Base-by-base conservation (phyloP, 2,113 vertebrate species). In the Mobula hypostoma region DNA sequence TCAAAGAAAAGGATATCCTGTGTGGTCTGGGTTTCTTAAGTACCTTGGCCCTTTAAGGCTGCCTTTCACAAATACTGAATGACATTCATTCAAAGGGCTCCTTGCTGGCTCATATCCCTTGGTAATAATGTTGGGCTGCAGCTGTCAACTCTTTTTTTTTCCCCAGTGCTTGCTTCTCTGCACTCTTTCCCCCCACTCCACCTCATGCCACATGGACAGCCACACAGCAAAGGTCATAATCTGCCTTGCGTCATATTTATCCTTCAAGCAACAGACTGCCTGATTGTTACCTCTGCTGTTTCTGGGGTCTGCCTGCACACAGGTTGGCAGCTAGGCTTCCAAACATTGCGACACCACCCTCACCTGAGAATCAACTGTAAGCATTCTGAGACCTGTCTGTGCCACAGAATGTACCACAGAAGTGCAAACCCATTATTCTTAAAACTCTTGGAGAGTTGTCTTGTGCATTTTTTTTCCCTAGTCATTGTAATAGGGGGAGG, bases 1-100 rank as follows among this genome's bases (percentile, higher is more conserved):
- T 90, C 85, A 90, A 90, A n/a, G 61, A 90, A 90, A 61, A 90
- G 85, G 85, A 90, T 90, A 90, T 90, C 85, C 85, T 90, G 85
- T 90, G 85, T 66, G 85, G 85, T 90, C 85, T 90, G 61, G 29
- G 85, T 90, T 90, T 90, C 61, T 61, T 90, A 90, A 90, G 85
- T 90, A 90, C 85, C 29, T 15, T 29, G 66, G 61, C 85, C 85
- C 58, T 90, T 90, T 90, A 90, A 68, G 61, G 61, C 85, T 90
- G 85, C 85, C 61, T 90, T 90, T 90, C 85, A 66, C 85, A n/a
- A 66, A 90, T 66, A 61, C 85, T 90, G 85, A 90, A 90, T 90
- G 85, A 66, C 85, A 90, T 90, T 90, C 85, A 90, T 90, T 90
- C 85, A 90, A 66, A 90, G 61, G 85, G 27, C 85, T 90, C 85